Conservation (phyloP, 2,113 vertebrate species). For the Psettodes erumei region DNA sequence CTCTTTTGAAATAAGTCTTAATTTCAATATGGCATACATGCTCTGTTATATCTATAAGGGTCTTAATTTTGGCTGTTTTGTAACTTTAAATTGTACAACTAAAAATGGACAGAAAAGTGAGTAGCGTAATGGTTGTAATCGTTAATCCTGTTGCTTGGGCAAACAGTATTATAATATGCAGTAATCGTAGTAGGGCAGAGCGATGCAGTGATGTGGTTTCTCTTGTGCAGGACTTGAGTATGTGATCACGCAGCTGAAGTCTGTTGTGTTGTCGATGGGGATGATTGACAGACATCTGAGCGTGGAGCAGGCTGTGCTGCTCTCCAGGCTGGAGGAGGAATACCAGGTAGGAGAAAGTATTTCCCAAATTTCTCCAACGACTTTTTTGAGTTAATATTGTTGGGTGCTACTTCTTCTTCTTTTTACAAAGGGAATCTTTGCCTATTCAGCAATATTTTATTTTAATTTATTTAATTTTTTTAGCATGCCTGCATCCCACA, state of each 20-base stretch:
- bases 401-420: neutral
- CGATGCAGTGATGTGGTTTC: neutral
- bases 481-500: neutral
- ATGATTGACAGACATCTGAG: constrained; percentile 90
- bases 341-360: constrained; percentile 87
- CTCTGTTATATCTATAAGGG: neutral
- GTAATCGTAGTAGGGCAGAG: neutral
- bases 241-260: constrained; percentile 94
- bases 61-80: neutral
- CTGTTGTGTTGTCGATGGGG: constrained; percentile 90
- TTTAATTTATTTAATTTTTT: neutral
- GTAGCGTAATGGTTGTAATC: neutral
- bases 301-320: constrained; percentile 92
- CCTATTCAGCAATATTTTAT: constrained; percentile 1
- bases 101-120: neutral
- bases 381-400: neutral
- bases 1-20: neutral
- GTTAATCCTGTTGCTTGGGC: neutral
- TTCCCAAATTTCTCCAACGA: neutral
- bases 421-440: neutral
- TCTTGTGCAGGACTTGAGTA: constrained; percentile 90
- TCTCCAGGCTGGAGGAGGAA: constrained; percentile 96
- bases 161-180: neutral
- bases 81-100: neutral
- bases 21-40: neutral